Evolutionary conservation across 2,888 invertebrate species (phyloP).

Genomic region (Clunio marinus): DNA sequence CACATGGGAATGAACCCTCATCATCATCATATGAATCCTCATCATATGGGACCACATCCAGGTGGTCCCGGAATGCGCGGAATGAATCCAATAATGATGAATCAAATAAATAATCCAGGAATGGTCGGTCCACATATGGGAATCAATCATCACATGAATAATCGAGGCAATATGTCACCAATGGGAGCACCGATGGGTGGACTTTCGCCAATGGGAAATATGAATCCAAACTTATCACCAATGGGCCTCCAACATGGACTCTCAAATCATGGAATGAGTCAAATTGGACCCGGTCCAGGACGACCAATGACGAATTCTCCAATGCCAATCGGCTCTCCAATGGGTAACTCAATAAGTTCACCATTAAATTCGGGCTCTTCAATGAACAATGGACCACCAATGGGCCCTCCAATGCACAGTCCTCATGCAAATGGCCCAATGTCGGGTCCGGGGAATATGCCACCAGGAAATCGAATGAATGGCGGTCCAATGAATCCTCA

Average conservation of each 20-base stretch:
- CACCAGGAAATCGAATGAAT: constrained; percentile 54
- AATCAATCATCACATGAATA: constrained; percentile 41
- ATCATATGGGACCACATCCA: constrained; percentile 57
- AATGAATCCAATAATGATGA: constrained; percentile 52
- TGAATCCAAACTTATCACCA: constrained; percentile 41
- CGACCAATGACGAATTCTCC: constrained; percentile 52
- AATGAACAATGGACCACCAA: constrained; percentile 68
- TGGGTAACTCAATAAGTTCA: constrained; percentile 69
- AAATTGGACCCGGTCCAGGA: constrained; percentile 37
- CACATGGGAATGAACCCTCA: constrained; percentile 56
- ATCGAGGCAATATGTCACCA: constrained; percentile 52
- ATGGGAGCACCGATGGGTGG: constrained; percentile 51
- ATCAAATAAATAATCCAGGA: constrained; percentile 42
- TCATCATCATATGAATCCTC: constrained; percentile 68
- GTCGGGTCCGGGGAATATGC: constrained; percentile 49
- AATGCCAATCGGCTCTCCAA: constrained; percentile 68
- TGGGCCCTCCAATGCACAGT: constrained; percentile 73
- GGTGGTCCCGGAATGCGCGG: constrained; percentile 57
- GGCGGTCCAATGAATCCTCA: constrained; percentile 40
- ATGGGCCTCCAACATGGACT: constrained; percentile 45
- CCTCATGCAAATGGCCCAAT: constrained; percentile 54
- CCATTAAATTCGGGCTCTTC: constrained; percentile 65
- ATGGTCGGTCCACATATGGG: constrained; percentile 35
- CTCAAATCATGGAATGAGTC: constrained; percentile 43
- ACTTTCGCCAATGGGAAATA: constrained; percentile 59